Evolutionary conservation across 1,140 invertebrate species (phyloP).

Genomic region (Trachymyrmex septentrionalis): DNA sequence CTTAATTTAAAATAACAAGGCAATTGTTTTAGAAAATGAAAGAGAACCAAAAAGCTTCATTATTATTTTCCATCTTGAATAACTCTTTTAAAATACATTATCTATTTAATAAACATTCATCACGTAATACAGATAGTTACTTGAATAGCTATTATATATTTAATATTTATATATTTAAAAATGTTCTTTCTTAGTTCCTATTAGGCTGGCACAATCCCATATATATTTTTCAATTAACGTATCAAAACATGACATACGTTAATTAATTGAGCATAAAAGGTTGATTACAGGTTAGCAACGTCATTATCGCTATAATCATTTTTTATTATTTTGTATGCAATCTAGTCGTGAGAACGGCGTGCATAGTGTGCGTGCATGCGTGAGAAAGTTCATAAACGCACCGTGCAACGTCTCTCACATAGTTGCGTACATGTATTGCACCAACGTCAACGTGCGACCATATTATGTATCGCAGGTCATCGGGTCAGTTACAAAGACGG

Average conservation of each 20-base stretch:
- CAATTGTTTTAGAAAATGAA: not conserved
- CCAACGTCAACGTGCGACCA: slow-evolving; percentile 32
- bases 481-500: slow-evolving; percentile 56
- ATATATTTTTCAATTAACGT: slow-evolving; percentile 40
- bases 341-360: slow-evolving; percentile 13
- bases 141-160: not conserved
- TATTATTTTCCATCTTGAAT: not conserved
- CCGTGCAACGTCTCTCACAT: slow-evolving; percentile 28
- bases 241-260: not conserved
- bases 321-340: slow-evolving; percentile 62
- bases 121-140: not conserved
- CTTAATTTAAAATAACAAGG: slow-evolving; percentile 6
- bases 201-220: not conserved
- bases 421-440: slow-evolving; percentile 30
- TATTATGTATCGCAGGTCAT: slow-evolving; percentile 46
- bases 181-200: not conserved
- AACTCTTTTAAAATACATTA: not conserved
- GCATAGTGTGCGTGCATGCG: slow-evolving; percentile 48
- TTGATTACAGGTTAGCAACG: not conserved
- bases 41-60: not conserved
- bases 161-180: not conserved
- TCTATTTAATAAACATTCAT: not conserved
- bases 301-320: slow-evolving; percentile 18
- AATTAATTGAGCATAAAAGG: slow-evolving; percentile 38
- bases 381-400: slow-evolving; percentile 49